Conservation (phyloP, 2,797 vertebrate species). For the Melanotaenia boesemani region DNA sequence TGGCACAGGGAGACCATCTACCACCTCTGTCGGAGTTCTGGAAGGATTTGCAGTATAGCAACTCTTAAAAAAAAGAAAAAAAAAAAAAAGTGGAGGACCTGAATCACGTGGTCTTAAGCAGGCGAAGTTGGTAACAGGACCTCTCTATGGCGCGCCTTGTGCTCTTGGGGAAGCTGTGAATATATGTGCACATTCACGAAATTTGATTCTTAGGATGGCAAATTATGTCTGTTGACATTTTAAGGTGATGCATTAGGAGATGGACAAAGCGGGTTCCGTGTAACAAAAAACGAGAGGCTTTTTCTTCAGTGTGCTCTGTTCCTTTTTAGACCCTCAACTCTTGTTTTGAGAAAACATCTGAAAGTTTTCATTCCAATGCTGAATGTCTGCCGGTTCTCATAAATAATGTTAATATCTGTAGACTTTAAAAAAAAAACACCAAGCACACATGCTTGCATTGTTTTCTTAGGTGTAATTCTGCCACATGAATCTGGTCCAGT, state of each 20-base stretch:
- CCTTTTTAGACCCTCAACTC: neutral
- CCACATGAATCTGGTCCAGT: neutral
- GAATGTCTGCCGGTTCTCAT: neutral
- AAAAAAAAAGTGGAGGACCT: conserved; percentile 71
- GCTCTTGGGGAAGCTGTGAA: conserved; percentile 1
- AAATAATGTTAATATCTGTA: neutral
- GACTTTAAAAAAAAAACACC: neutral
- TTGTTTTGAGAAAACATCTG: neutral
- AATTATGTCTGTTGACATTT: neutral
- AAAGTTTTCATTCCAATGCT: neutral
- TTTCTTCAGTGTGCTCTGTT: neutral
- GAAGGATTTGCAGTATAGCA: conserved; percentile 64
- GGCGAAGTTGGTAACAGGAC: conserved; percentile 72
- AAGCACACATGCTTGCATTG: neutral
- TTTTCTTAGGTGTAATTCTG: neutral
- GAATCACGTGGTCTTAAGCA: conserved; percentile 80
- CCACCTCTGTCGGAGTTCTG: conserved; percentile 63
- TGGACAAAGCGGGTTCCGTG: neutral
- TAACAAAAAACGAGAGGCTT: neutral
- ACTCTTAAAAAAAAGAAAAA: conserved; percentile 24
- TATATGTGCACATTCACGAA: neutral
- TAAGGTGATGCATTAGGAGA: conserved; percentile 10
- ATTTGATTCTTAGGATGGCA: neutral
- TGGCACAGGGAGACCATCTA: conserved; percentile 48
- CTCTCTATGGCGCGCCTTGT: conserved; percentile 47